Percentiles rank a stretch among this genome's conserved stretches.
Evolutionary conservation across 2,113 vertebrate species (phyloP).

Genomic region (Saguinus midas): DNA sequence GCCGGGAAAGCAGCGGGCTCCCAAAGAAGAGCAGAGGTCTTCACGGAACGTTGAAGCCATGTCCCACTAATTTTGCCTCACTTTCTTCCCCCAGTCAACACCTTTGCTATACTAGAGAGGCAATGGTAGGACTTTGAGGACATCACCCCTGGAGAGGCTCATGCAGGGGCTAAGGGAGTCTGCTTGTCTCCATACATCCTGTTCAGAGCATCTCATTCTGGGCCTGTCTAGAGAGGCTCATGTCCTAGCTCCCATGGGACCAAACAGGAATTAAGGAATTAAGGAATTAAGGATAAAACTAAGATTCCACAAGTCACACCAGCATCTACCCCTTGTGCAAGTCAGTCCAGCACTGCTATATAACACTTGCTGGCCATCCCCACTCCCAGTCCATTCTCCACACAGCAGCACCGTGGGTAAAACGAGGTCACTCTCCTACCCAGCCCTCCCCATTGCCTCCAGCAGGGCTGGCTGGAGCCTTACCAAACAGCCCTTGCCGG

Average conservation of each 20-base stretch:
- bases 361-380: neutral
- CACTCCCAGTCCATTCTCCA: neutral
- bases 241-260: neutral
- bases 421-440: too few relatives aligned
- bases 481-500: neutral
- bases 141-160: neutral
- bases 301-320: neutral
- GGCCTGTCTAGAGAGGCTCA: neutral
- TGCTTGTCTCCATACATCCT: neutral
- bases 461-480: rapidly evolving
- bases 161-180: neutral
- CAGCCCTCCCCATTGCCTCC: rapidly evolving
- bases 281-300: neutral
- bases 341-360: neutral
- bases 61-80: neutral
- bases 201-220: neutral
- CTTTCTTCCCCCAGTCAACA: neutral
- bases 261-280: neutral
- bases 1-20: neutral
- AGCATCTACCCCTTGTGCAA: neutral
- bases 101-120: neutral
- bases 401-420: neutral
- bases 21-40: neutral
- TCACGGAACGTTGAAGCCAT: neutral
- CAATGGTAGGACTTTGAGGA: neutral